These are phyloP conservation scores for Onychomys torridus DNA, from an alignment of 2,797 vertebrate species.

Conservation along the genomic window DNA sequence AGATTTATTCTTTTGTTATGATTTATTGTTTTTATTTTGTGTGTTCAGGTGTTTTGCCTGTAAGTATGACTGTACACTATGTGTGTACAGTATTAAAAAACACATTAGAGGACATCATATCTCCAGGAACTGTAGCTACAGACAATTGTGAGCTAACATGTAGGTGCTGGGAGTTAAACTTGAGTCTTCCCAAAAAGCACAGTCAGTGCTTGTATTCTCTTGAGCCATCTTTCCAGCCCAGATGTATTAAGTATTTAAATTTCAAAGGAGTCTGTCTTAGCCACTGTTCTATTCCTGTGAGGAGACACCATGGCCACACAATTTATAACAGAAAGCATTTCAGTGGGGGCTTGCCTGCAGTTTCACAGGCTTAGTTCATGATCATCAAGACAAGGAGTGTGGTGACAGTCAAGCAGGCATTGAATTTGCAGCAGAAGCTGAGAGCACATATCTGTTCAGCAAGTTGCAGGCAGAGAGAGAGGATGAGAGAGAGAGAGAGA, in stretches of 20 bases:
- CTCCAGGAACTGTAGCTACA: neutral
- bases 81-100: neutral
- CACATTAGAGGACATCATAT: neutral
- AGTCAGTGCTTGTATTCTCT: neutral
- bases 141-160: neutral
- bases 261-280: neutral
- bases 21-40: neutral
- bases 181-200: neutral
- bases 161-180: neutral
- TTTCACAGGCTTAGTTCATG: neutral
- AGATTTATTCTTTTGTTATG: neutral
- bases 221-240: neutral
- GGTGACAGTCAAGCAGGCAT: neutral
- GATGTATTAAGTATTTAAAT: neutral
- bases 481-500: neutral
- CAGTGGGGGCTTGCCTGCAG: neutral
- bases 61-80: neutral
- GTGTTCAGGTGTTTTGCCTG: neutral
- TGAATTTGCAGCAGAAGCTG: neutral
- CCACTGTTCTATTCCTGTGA: neutral
- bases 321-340: neutral
- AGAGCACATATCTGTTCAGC: neutral
- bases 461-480: neutral
- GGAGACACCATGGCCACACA: neutral
- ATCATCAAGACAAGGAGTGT: neutral